Conservation (phyloP, 2,888 invertebrate genomes). For the Pollenia griseotomentosa region DNA sequence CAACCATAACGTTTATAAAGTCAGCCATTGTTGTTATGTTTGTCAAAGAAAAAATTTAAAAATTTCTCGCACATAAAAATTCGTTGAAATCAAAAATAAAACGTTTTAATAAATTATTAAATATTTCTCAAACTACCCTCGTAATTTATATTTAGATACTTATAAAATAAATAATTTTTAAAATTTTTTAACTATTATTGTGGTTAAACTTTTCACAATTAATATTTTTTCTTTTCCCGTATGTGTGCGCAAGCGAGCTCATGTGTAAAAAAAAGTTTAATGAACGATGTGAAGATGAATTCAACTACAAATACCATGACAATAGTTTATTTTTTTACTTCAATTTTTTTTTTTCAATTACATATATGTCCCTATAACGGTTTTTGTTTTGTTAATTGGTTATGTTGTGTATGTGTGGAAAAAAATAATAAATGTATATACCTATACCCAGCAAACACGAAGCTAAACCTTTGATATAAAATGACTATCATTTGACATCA, state of each 20-base stretch:
- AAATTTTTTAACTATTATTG: constrained; percentile 35
- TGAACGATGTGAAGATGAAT: constrained; percentile 53
- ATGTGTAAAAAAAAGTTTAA: constrained; percentile 54
- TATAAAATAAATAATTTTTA: constrained; percentile 12
- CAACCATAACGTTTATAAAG: no score
- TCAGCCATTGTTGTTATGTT: background rate
- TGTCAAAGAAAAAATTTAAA: background rate
- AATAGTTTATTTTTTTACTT: constrained; percentile 12
- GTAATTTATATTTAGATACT: background rate
- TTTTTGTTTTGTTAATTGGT: constrained; percentile 63
- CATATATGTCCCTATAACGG: constrained; percentile 59
- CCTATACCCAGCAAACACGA: background rate
- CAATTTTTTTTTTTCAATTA: background rate
- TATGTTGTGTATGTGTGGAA: constrained; percentile 48
- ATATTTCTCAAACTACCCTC: background rate
- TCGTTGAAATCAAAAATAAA: no score
- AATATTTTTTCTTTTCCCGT: background rate
- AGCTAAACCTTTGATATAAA: background rate
- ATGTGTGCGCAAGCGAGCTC: background rate
- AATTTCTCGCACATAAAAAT: background rate
- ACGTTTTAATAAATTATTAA: background rate
- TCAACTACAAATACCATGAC: constrained; percentile 21
- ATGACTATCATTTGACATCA: no score
- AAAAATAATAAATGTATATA: background rate
- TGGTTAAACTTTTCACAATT: constrained; percentile 57